A percentile compares a stretch with the other conserved stretches of the same genome.
These are phyloP conservation scores for Platyrinchus mystaceus DNA, from an alignment of 2,797 vertebrate species.

Conservation along the genomic window DNA sequence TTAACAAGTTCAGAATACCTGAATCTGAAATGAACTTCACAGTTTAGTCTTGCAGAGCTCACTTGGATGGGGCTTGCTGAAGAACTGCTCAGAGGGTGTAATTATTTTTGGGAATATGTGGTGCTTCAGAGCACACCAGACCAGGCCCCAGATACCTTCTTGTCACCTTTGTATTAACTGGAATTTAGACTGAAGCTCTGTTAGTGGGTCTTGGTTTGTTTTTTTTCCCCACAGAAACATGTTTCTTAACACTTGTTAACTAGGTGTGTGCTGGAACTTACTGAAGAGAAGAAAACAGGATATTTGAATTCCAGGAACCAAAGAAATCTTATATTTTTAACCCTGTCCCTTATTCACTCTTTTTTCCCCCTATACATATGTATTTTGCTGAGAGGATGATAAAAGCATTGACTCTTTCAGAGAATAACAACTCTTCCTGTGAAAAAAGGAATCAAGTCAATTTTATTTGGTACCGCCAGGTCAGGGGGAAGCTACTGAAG, in stretches of 20 bases:
- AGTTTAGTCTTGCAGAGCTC: background rate
- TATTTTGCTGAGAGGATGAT: background rate
- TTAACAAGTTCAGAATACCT: background rate
- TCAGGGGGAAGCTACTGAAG: constrained; percentile 1
- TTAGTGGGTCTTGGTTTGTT: background rate
- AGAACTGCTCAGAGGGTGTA: background rate
- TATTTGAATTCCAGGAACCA: background rate
- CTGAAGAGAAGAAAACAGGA: background rate
- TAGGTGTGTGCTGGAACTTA: background rate
- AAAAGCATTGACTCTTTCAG: background rate
- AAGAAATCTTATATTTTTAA: background rate
- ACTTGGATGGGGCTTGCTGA: background rate
- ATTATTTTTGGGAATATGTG: background rate
- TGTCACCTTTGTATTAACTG: background rate
- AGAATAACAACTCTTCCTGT: constrained; percentile 1
- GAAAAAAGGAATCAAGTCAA: background rate
- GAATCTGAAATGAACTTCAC: background rate
- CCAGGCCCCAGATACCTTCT: background rate
- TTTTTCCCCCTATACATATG: background rate
- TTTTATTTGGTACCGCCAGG: background rate
- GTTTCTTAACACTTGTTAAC: background rate
- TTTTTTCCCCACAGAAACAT: background rate
- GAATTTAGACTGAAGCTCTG: background rate
- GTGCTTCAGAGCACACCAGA: background rate
- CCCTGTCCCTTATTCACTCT: background rate